Evolutionary conservation across 1,140 invertebrate species (phyloP).

Genomic region (Gryllus bimaculatus): DNA sequence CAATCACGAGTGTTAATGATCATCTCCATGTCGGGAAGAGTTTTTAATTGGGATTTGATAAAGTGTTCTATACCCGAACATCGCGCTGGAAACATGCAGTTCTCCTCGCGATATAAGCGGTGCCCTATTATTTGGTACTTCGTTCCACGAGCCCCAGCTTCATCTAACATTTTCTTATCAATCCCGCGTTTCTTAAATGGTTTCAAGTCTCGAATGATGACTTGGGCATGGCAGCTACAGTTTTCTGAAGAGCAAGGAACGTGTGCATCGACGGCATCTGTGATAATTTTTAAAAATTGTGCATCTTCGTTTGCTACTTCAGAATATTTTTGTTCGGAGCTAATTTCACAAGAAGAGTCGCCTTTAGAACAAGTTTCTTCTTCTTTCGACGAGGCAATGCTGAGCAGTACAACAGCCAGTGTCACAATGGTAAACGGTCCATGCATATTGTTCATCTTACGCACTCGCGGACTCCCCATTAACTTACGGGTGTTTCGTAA

Average conservation of each 20-base stretch:
- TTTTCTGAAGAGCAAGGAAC: conserved; percentile 14
- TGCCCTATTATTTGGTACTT: conserved; percentile 80
- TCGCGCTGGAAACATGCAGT: conserved; percentile 84
- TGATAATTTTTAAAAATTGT: conserved; percentile 10
- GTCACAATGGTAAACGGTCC: no score
- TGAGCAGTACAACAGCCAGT: no score
- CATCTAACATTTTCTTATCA: conserved; percentile 49
- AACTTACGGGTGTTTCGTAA: no score
- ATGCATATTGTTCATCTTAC: no score
- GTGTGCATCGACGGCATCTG: neutral
- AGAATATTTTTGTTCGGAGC: neutral
- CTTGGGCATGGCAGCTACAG: conserved; percentile 45
- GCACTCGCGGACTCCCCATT: no score
- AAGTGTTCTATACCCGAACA: conserved; percentile 91
- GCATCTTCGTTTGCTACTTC: conserved; percentile 8
- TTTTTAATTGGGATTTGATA: conserved; percentile 45
- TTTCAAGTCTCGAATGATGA: conserved; percentile 59
- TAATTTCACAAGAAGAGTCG: neutral
- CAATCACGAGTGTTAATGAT: conserved; percentile 86
- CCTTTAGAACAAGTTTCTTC: no score
- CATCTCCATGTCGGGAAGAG: conserved; percentile 76
- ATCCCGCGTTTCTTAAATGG: conserved; percentile 58
- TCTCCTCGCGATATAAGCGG: conserved; percentile 67
- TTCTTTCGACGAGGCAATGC: no score
- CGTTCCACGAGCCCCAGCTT: conserved; percentile 50